phyloP scores from a whole-genome alignment of 2,113 vertebrate species.

The Sylvia atricapilla region DNA sequence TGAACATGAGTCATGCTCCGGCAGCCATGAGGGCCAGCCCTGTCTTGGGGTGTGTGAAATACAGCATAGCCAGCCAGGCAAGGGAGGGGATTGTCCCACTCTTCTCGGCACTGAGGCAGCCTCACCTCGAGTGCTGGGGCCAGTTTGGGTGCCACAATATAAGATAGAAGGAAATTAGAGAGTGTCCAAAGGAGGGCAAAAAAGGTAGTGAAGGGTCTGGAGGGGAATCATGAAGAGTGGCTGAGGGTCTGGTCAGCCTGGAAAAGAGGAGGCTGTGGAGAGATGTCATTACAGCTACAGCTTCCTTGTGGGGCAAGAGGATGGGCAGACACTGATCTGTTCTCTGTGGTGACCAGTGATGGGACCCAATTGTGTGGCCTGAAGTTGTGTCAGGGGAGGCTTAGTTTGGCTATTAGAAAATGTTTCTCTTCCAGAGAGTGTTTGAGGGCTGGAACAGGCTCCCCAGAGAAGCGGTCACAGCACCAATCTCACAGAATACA shows the following conservation, averaged over 20 bases:
- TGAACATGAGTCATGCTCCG: not conserved
- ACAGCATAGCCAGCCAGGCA: fast-evolving
- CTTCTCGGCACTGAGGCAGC: fast-evolving
- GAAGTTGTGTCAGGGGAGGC: not conserved
- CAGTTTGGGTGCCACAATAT: not conserved
- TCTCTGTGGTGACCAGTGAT: too few species aligned
- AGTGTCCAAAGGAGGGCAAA: not conserved
- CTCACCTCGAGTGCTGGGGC: fast-evolving
- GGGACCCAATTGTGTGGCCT: not conserved
- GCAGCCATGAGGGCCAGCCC: fast-evolving
- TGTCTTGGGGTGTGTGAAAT: too few species aligned
- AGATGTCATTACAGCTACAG: not conserved
- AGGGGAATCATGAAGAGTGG: not conserved
- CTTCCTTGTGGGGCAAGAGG: not conserved
- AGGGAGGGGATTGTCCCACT: not conserved
- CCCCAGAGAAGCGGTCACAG: not conserved
- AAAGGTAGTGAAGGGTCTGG: not conserved
- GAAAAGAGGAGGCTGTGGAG: not conserved
- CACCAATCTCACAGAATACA: not conserved
- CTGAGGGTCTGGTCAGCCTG: not conserved
- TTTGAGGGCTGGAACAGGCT: not conserved
- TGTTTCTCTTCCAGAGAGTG: fast-evolving
- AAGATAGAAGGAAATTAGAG: not conserved
- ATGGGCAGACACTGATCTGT: fast-evolving
- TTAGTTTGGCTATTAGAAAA: not conserved